Percentiles rank a stretch among this genome's conserved stretches.
Conservation (phyloP, 1,140 invertebrate genomes). For the Antheraea mylitta region DNA sequence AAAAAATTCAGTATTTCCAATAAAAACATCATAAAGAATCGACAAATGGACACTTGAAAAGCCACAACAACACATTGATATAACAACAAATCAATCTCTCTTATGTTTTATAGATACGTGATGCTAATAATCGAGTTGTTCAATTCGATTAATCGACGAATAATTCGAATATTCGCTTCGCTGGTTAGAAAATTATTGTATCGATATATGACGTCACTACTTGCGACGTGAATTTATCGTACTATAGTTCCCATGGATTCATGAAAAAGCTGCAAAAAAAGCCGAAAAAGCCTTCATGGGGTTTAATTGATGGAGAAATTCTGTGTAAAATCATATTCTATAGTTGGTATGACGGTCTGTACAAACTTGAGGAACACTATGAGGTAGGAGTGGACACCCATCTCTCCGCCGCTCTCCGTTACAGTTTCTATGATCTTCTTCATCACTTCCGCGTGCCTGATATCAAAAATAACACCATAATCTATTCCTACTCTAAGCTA, state of each 20-base stretch:
- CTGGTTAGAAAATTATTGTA: background rate
- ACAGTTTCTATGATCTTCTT: constrained; percentile 99
- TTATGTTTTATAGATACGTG: too few relatives aligned
- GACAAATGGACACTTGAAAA: too few relatives aligned
- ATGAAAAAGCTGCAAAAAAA: background rate
- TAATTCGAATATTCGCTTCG: too few relatives aligned
- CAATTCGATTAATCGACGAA: too few relatives aligned
- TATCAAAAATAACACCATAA: background rate
- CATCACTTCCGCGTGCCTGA: constrained; percentile 99
- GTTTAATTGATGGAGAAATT: constrained; percentile 90
- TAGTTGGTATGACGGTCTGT: constrained; percentile 99
- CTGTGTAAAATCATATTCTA: constrained; percentile 99
- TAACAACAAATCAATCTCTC: too few relatives aligned
- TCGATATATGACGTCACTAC: background rate
- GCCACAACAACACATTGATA: too few relatives aligned
- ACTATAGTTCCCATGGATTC: background rate
- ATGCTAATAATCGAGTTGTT: too few relatives aligned
- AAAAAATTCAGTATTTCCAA: too few relatives aligned
- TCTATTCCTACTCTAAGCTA: too few relatives aligned
- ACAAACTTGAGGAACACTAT: constrained; percentile 99
- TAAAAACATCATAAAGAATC: too few relatives aligned
- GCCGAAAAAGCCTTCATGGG: background rate
- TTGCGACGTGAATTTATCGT: background rate
- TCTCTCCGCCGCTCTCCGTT: constrained; percentile 95
- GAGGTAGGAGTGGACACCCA: constrained; percentile 98